Base-by-base conservation (phyloP, 2,888 invertebrate genomes). In the Deilephila elpenor region DNA sequence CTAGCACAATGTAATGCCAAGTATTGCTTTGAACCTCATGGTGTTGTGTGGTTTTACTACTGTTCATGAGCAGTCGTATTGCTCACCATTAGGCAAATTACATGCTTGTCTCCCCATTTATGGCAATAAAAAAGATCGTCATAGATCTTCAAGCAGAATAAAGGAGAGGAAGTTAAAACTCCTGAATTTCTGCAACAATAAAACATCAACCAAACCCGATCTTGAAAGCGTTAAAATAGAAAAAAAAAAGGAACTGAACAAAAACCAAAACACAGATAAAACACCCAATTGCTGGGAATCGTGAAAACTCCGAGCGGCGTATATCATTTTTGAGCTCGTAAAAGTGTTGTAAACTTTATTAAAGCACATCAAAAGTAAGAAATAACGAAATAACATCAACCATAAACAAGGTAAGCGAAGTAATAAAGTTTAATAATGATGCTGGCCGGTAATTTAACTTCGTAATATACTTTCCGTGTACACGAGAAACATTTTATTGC, bases 361-460 rank as follows among this genome's bases (percentile, higher is more conserved):
- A 80, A 77, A 75, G 78, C 77, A 79, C 80, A 82, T 82, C 80
- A 80, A 81, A 80, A 84, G 80, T 80, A 80, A 79, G 78, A 77
- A 83, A 81, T 82, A 80, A 80, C 79, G 71, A 75, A 78, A 76
- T 78, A 81, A 84, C 77, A 79, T 80, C 80, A 78, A 78, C 79
- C 78, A 78, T 81, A 78, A 80, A 81, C 79, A 78, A 82, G 80
- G 80, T 78, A 78, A 79, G 81, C 81, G 77, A 75, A 78, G 83
- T 80, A 81, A 82, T 84, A 84, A 86, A 88, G 75, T 79, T 78
- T 80, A 79, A 82, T 86, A 86, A 86, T 79, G 83, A 78, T 70
- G 78, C 77, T 76, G 79, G 76, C 78, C 80, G 84, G 85, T 88
- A 86, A 87, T 88, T 87, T 86, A 88, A 89, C 86, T 89, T 89